These are phyloP conservation scores for Himalopsyche phryganea DNA, from an alignment of 1,140 invertebrate species.

Conservation along the genomic window DNA sequence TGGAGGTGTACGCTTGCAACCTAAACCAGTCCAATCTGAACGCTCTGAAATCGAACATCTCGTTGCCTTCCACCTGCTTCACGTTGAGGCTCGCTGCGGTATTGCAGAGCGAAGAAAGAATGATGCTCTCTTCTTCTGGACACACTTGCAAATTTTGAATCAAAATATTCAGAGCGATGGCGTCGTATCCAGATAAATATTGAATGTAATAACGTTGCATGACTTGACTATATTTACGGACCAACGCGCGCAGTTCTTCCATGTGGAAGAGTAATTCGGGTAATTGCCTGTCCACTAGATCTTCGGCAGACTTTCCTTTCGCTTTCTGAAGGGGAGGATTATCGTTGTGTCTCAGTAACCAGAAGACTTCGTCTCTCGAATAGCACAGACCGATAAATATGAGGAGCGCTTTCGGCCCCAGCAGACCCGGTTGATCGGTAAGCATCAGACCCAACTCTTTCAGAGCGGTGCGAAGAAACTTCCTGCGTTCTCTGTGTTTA, in stretches of 20 bases:
- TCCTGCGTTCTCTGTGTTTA: slow-evolving; percentile 90
- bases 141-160: slow-evolving; percentile 83
- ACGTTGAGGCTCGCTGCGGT: slow-evolving; percentile 83
- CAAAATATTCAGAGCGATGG: slow-evolving; percentile 85
- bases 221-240: slow-evolving; percentile 93
- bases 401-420: slow-evolving; percentile 95
- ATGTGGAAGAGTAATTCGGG: slow-evolving; percentile 98
- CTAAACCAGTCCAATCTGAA: slow-evolving; percentile 96
- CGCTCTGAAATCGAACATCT: slow-evolving; percentile 92
- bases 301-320: slow-evolving; percentile 83
- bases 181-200: slow-evolving; percentile 94
- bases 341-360: slow-evolving; percentile 94
- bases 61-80: slow-evolving; percentile 96
- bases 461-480: slow-evolving; percentile 92
- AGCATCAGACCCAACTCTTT: slow-evolving; percentile 94
- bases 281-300: slow-evolving; percentile 89
- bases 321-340: slow-evolving; percentile 85
- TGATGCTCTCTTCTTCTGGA: slow-evolving; percentile 92
- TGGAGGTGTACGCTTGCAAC: slow-evolving; percentile 91
- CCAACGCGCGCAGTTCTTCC: slow-evolving; percentile 90
- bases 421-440: slow-evolving; percentile 94
- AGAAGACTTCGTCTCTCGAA: slow-evolving; percentile 94
- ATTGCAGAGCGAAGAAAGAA: slow-evolving; percentile 89
- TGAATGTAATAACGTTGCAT: slow-evolving; percentile 98
- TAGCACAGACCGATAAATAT: slow-evolving; percentile 95